Base-by-base conservation (phyloP, 2,113 vertebrate species). In the Malaclemys terrapin region DNA sequence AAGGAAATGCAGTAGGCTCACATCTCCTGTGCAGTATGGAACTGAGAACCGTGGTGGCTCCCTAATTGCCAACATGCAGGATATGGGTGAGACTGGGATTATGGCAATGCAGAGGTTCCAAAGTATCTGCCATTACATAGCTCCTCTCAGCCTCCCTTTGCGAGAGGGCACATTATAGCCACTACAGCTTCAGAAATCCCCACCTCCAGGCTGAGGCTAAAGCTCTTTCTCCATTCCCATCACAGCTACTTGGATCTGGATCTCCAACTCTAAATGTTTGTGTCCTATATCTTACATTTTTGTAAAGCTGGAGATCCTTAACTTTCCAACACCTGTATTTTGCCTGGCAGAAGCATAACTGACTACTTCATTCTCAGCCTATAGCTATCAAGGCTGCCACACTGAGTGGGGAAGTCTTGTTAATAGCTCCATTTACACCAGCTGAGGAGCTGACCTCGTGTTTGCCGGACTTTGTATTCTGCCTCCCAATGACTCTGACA, bases 131-230 rank as follows among this genome's bases (percentile, higher is more conserved):
- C 13, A 3, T 78, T 82, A 24, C 47, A 29, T 31, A 45, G 54
- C 7, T 5, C 1, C 1, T 20, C 1, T 16, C 65, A 22, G 20
- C 54, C 25, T 50, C 65, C 8, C 80, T 12, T 45, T 29, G 31
- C 50, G 31, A 24, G 10, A 38, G 35, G 13, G 50, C 0, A 0
- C 27, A 35, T 3, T 5, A 10, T 31, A 56, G 42, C 13, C 54
- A 45, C 4, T 0, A 0, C 27, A 22, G 19, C 24, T 50, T 50
- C 69, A n/a, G 0, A 2, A 56, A 56, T 80, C 54, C 6, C 4
- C 3, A 17, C 29, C 79, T 83, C 53, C 53, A n/a, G 52, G 11
- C 54, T 47, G 2, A 72, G 82, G 17, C 80, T 90, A 49, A 38
- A 80, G 19, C 20, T 91, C 50, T 42, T 49, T 47, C 29, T 35